A percentile compares a stretch with the other conserved stretches of the same genome.
phyloP scores from a whole-genome alignment of 2,797 vertebrate genomes.

The Petrocephalus sullivani region DNA sequence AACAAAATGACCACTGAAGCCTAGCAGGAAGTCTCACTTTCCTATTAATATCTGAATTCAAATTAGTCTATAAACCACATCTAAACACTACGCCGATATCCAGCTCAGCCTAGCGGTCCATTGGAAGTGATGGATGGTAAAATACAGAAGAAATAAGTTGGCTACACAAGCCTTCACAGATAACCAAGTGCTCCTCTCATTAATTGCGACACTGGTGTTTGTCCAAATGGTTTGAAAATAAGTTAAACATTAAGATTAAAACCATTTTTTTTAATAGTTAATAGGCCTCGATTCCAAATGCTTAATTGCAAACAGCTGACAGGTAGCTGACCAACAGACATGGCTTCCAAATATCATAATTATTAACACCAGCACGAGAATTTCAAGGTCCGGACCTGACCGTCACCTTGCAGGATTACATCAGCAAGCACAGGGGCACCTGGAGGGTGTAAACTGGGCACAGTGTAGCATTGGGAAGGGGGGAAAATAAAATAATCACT shows the following conservation, averaged over 20 bases:
- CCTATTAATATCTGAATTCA: conserved; percentile 26
- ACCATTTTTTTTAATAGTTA: neutral
- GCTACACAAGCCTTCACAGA: neutral
- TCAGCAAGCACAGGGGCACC: neutral
- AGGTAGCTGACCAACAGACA: neutral
- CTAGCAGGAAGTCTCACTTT: conserved; percentile 15
- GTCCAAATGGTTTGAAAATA: neutral
- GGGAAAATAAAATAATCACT: neutral
- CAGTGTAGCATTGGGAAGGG: neutral
- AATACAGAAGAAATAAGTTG: neutral
- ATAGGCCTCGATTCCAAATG: neutral
- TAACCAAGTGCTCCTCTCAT: neutral
- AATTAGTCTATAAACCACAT: conserved; percentile 23
- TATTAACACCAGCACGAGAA: neutral
- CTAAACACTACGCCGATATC: neutral
- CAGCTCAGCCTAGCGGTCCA: neutral
- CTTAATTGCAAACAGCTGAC: neutral
- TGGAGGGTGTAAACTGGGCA: neutral
- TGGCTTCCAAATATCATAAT: neutral
- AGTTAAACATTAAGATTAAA: neutral
- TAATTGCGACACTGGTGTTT: neutral
- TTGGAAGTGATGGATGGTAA: neutral
- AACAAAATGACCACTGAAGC: neutral
- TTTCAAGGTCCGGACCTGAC: neutral
- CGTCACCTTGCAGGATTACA: neutral